phyloP scores from a whole-genome alignment of 2,113 vertebrate genomes.

The Suncus etruscus region DNA sequence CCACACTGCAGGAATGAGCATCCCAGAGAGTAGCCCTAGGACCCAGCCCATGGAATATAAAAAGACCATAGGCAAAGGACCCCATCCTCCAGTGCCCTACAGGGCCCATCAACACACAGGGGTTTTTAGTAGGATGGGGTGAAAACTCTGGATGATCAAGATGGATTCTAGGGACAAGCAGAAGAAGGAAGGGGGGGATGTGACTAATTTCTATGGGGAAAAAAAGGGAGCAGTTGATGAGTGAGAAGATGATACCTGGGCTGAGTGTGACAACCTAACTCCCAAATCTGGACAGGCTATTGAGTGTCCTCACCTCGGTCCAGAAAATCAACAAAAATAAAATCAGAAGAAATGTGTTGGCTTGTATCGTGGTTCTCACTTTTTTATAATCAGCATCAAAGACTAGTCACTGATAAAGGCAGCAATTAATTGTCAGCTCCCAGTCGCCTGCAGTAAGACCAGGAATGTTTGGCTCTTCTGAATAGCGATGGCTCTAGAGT shows the following conservation, averaged over 20 bases:
- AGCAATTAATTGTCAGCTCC: neutral
- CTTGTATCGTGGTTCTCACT: neutral
- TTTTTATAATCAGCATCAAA: neutral
- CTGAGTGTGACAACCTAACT: neutral
- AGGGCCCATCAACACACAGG: no score
- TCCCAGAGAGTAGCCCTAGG: no score
- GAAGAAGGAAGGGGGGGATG: neutral
- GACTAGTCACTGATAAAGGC: neutral
- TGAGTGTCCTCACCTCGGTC: neutral
- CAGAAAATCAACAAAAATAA: neutral
- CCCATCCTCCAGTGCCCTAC: neutral
- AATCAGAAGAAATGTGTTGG: neutral
- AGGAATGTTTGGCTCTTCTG: neutral
- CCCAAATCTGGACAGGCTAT: no score
- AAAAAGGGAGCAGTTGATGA: no score
- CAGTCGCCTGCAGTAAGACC: neutral
- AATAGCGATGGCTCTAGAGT: fast-evolving
- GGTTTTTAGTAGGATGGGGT: neutral
- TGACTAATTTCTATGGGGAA: neutral
- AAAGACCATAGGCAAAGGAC: neutral
- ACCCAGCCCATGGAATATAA: no score
- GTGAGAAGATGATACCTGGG: neutral
- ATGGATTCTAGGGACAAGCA: neutral
- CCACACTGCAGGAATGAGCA: no score
- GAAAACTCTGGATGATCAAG: neutral